A percentile compares a stretch with the other conserved stretches of the same genome.
These are phyloP conservation scores for Zosterops japonicus DNA, from an alignment of 2,113 vertebrate species.

Conservation along the genomic window DNA sequence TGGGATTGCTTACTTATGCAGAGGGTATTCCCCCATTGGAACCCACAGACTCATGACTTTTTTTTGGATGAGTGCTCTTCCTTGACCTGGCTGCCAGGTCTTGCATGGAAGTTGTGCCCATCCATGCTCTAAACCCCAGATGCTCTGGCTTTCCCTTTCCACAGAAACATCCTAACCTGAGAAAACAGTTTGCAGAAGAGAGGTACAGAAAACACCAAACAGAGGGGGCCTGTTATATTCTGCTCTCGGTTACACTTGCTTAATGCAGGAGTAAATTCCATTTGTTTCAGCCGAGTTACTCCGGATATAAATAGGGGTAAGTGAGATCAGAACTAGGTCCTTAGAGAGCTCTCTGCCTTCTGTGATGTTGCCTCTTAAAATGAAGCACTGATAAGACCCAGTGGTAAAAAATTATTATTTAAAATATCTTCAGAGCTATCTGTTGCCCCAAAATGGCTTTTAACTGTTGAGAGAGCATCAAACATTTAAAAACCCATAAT, in stretches of 20 bases:
- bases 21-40: rapidly evolving
- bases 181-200: conserved; percentile 35
- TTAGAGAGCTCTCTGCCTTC: conserved; percentile 50
- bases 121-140: background rate
- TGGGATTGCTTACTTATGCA: background rate
- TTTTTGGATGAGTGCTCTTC: background rate
- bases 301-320: background rate
- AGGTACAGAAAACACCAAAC: conserved; percentile 32
- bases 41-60: background rate
- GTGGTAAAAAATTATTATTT: conserved; percentile 35
- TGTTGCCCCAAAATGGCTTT: conserved; percentile 66
- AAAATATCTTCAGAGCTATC: conserved; percentile 46
- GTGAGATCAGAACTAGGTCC: conserved; percentile 22
- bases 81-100: background rate
- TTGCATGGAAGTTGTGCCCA: background rate
- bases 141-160: background rate
- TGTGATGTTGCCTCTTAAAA: conserved; percentile 50
- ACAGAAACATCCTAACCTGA: background rate
- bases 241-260: background rate
- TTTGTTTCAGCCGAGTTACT: conserved; percentile 42
- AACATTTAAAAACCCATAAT: conserved; percentile 49
- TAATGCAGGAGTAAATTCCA: conserved; percentile 50
- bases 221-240: conserved; percentile 20
- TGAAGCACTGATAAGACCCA: conserved; percentile 19
- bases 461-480: conserved; percentile 66